phyloP scores from a whole-genome alignment of 2,113 vertebrate genomes.

The Lipophrys pholis region DNA sequence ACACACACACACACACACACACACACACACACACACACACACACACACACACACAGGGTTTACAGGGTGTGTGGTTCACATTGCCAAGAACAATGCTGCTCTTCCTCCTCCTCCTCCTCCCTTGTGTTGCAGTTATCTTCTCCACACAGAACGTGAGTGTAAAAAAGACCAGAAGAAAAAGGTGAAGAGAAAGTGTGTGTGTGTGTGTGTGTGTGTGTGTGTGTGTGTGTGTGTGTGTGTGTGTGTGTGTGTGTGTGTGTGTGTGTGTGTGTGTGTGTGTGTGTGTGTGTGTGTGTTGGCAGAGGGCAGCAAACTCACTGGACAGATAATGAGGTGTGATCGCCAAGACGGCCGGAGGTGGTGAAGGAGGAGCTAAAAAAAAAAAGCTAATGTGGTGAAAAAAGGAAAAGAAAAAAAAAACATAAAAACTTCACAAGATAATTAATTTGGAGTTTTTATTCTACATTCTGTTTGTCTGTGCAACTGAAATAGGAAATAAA shows the following conservation, averaged over 20 bases:
- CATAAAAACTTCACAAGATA: neutral
- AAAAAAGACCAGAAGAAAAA: conserved; percentile 36
- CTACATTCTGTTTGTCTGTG: neutral
- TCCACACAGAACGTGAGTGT: conserved; percentile 27
- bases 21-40: conserved; percentile 7
- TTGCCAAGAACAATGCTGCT: conserved; percentile 34
- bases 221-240: no score
- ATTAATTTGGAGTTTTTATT: neutral
- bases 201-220: no score
- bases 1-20: conserved; percentile 7
- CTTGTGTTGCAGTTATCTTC: conserved; percentile 36
- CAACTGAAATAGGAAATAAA: no score
- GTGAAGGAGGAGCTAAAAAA: neutral
- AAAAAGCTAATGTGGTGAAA: neutral
- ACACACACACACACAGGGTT: conserved; percentile 3
- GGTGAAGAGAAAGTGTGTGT: neutral
- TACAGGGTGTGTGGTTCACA: conserved; percentile 3
- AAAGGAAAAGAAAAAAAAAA: neutral
- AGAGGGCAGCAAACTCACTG: conserved; percentile 4
- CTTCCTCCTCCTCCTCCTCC: neutral
- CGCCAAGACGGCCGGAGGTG: neutral
- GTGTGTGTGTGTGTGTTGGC: no score
- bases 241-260: neutral
- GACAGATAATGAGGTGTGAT: conserved; percentile 1
- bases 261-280: conserved; percentile 4